Percentiles rank a stretch among this genome's conserved stretches.
These are phyloP conservation scores for Leptinotarsa defecta DNA, from an alignment of 1,140 invertebrate genomes.

Conservation along the genomic window DNA sequence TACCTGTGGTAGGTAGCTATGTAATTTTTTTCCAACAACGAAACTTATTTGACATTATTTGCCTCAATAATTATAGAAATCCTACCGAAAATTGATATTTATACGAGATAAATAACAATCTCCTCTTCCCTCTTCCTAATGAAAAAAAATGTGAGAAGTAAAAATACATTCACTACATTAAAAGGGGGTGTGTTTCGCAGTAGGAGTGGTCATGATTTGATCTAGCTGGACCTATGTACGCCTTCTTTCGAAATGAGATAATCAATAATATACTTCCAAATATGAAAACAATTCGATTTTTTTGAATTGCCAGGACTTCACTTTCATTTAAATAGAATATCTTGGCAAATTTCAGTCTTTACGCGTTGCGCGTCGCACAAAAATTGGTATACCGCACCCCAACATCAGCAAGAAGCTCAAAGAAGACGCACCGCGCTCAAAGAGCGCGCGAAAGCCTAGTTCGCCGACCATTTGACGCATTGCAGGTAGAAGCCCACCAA, in stretches of 20 bases:
- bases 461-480: conserved; percentile 69
- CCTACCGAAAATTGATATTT: too few species aligned
- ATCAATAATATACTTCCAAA: not conserved
- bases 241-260: not conserved
- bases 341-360: not conserved
- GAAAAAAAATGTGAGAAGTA: too few species aligned
- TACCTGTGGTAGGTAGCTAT: too few species aligned
- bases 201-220: conserved; percentile 21
- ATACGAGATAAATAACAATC: too few species aligned
- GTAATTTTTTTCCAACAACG: too few species aligned
- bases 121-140: too few species aligned
- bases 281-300: not conserved
- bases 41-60: too few species aligned
- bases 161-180: conserved; percentile 14
- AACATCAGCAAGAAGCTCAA: conserved; percentile 39
- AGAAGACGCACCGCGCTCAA: conserved; percentile 44
- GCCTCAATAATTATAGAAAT: too few species aligned
- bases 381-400: conserved; percentile 43
- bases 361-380: conserved; percentile 5
- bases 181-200: conserved; percentile 28
- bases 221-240: not conserved
- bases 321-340: not conserved
- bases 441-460: conserved; percentile 47
- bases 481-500: conserved; percentile 79
- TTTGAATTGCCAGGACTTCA: not conserved